Percentiles rank a stretch among this genome's conserved stretches.
phyloP scores from a whole-genome alignment of 1,140 invertebrate species.

The Acromyrmex heyeri region DNA sequence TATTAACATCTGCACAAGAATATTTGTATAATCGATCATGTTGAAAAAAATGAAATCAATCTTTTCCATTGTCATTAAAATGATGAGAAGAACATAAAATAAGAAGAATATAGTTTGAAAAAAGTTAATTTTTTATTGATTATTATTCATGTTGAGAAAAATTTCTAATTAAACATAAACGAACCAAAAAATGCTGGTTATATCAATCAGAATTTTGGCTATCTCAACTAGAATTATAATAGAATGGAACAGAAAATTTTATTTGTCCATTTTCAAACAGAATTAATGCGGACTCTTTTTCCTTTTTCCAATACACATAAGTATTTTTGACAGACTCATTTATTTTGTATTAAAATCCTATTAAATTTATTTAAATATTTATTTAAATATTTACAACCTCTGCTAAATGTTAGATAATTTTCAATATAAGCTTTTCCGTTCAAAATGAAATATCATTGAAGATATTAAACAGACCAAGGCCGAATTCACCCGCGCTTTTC shows the following conservation, averaged over 20 bases:
- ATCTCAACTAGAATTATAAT: no score
- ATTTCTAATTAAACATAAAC: no score
- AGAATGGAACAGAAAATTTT: no score
- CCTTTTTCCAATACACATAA: no score
- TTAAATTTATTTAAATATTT: conserved; percentile 6
- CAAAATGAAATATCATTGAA: conserved; percentile 12
- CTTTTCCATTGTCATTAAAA: not conserved
- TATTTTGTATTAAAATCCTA: not conserved
- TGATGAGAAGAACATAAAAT: not conserved
- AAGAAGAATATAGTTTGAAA: not conserved
- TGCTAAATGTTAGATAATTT: not conserved
- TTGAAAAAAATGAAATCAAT: not conserved
- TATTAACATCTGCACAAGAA: not conserved
- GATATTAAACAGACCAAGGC: conserved; percentile 16
- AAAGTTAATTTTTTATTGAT: not conserved
- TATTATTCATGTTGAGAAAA: not conserved
- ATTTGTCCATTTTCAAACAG: no score
- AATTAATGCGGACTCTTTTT: no score
- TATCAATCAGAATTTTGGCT: no score
- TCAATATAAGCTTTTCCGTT: not conserved
- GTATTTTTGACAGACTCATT: not conserved
- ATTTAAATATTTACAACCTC: not conserved
- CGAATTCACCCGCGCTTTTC: conserved; percentile 30
- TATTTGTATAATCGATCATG: not conserved
- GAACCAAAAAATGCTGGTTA: no score